Conservation (phyloP, 2,797 vertebrate genomes). For the Ataeniobius toweri region DNA sequence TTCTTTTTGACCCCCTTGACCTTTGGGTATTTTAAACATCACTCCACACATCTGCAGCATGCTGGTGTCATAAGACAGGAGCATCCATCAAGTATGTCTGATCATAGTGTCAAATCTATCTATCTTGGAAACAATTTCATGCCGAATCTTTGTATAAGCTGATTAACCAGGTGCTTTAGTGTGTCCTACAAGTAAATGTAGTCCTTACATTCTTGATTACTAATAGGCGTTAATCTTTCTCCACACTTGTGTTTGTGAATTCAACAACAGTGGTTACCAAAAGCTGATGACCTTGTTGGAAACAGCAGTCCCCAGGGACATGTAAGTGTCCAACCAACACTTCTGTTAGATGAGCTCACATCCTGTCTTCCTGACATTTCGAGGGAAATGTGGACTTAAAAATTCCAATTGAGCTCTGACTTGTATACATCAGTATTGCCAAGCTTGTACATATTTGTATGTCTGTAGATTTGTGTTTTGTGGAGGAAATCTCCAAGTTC, state of each 20-base stretch:
- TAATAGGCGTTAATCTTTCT: constrained; percentile 24
- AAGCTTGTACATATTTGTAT: constrained; percentile 14
- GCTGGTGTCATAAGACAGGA: constrained; percentile 2
- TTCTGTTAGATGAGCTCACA: constrained; percentile 65
- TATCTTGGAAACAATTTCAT: constrained; percentile 12
- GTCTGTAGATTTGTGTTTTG: not conserved
- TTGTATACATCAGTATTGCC: not conserved
- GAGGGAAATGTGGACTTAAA: constrained; percentile 67
- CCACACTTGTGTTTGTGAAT: constrained; percentile 24
- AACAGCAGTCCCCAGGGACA: constrained; percentile 45
- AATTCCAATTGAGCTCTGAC: constrained; percentile 47
- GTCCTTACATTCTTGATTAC: constrained; percentile 18
- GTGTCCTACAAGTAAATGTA: constrained; percentile 12
- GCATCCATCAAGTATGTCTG: constrained; percentile 18
- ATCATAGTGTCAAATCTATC: constrained; percentile 28
- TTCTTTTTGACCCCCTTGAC: not conserved
- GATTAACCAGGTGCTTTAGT: constrained; percentile 10
- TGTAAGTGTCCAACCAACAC: constrained; percentile 57
- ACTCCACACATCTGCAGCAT: not conserved
- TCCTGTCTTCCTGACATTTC: constrained; percentile 57
- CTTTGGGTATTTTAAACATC: not conserved
- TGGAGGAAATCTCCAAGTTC: constrained; percentile 24
- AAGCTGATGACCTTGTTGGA: constrained; percentile 49
- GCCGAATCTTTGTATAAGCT: not conserved
- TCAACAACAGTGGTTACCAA: constrained; percentile 37